phyloP scores from a whole-genome alignment of 1,140 invertebrate species.

The Trissolcus basalis region DNA sequence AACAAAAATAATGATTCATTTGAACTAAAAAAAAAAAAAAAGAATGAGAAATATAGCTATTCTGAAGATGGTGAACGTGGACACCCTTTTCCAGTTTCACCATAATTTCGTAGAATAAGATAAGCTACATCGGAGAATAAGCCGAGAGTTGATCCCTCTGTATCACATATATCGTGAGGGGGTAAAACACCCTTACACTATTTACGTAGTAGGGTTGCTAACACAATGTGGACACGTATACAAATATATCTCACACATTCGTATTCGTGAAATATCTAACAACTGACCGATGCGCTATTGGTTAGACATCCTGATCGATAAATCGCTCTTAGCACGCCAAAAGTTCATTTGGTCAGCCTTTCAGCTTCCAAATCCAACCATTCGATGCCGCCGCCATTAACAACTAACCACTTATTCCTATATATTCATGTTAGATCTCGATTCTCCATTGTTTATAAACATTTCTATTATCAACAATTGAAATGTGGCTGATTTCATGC shows the following conservation, averaged over 20 bases:
- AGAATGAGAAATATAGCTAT: too few relatives aligned
- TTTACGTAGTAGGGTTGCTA: conserved; percentile 46
- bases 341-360: conserved; percentile 31
- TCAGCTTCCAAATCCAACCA: conserved; percentile 29
- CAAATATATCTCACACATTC: conserved; percentile 32
- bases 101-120: conserved; percentile 73
- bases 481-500: too few relatives aligned
- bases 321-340: conserved; percentile 67
- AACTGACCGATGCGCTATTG: conserved; percentile 73
- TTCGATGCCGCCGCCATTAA: conserved; percentile 20
- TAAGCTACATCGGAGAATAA: conserved; percentile 70
- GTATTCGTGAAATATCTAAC: conserved; percentile 60
- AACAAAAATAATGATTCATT: too few relatives aligned
- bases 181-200: conserved; percentile 61
- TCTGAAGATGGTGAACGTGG: not conserved
- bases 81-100: conserved; percentile 68
- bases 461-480: too few relatives aligned
- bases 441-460: too few relatives aligned
- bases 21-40: too few relatives aligned
- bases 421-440: too few relatives aligned
- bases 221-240: too few relatives aligned
- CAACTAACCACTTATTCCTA: too few relatives aligned
- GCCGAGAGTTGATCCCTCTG: conserved; percentile 39
- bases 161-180: conserved; percentile 15
- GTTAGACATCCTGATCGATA: conserved; percentile 70